Evolutionary conservation across 2,113 vertebrate species (phyloP), one percentile per base, ranked within the genome.

Genomic region (Formicarius rufipectus): DNA sequence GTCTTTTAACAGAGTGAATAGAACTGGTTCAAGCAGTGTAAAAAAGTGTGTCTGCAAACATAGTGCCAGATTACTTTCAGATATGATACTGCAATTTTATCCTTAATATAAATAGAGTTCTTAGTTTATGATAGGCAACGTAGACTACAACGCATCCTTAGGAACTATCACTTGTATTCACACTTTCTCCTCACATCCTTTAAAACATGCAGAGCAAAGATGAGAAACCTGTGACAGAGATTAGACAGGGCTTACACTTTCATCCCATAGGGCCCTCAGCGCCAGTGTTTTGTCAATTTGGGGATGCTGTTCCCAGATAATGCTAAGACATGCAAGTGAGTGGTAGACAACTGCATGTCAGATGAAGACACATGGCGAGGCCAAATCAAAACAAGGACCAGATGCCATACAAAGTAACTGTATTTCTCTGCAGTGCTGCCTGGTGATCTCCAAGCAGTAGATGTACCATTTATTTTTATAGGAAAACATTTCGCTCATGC

Each of bases 11-110:
- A 33, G 30, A n/a, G 39, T 58, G 47, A 74, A 77, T 56, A 88
- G 91, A 91, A 73, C 30, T 75, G 33, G 69, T 87, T 89, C 72
- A 85, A 96, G 78, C 30, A 69, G 18, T 49, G 73, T 45, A 19
- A 80, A 81, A n/a, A 71, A 52, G 10, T 49, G 39, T 58, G 14
- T 47, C 47, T 75, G 16, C 5, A 5, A 40, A 47, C 59, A 63
- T 20, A 71, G 45, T 62, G 55, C 19, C 55, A 67, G 42, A 20
- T 59, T 92, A 59, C 52, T 53, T 88, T 93, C 37, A 30, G 30
- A 52, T 86, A 33, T 25, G 23, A 44, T 52, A n/a, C 21, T 62
- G 14, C 30, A 91, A 39, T 74, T 91, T 83, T 59, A 55, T 84
- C 27, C 28, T 84, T 9, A 30, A 27, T 81, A 39, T 81, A 33